These are phyloP conservation scores for Leptinotarsa undecemlineata DNA, from an alignment of 1,140 invertebrate genomes.

Conservation along the genomic window DNA sequence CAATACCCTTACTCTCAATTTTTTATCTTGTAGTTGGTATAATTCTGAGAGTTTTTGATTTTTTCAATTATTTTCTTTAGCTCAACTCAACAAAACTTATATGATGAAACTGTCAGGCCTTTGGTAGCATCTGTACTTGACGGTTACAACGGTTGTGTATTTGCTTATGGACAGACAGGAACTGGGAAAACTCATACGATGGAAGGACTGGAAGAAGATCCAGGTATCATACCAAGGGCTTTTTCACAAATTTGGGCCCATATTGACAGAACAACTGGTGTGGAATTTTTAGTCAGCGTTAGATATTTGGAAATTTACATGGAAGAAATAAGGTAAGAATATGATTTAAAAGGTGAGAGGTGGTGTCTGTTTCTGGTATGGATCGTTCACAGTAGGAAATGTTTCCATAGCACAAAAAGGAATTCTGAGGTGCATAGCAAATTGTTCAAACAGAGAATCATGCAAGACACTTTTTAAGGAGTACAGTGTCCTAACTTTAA, in stretches of 20 bases:
- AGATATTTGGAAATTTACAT: constrained; percentile 96
- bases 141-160: constrained; percentile 96
- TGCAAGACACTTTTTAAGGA: too few relatives aligned
- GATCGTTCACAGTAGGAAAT: too few relatives aligned
- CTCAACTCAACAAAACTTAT: constrained; percentile 89
- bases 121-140: constrained; percentile 94
- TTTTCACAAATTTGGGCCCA: constrained; percentile 96
- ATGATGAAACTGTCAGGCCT: constrained; percentile 92
- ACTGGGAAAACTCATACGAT: constrained; percentile 75
- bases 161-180: constrained; percentile 92
- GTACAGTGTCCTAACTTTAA: too few relatives aligned
- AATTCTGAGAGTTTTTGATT: not conserved
- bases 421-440: too few relatives aligned
- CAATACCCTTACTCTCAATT: too few relatives aligned
- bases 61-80: constrained; percentile 51
- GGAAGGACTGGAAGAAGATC: constrained; percentile 76
- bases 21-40: too few relatives aligned
- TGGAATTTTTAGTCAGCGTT: constrained; percentile 89
- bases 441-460: too few relatives aligned
- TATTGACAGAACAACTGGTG: constrained; percentile 81
- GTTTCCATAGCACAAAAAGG: too few relatives aligned
- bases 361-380: too few relatives aligned
- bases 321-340: constrained; percentile 71
- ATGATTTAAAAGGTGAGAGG: too few relatives aligned
- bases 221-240: constrained; percentile 90